Evolutionary conservation across 2,888 invertebrate genomes (phyloP), one percentile per base, ranked within the genome.

Genomic region (Epistrophella euchroma): DNA sequence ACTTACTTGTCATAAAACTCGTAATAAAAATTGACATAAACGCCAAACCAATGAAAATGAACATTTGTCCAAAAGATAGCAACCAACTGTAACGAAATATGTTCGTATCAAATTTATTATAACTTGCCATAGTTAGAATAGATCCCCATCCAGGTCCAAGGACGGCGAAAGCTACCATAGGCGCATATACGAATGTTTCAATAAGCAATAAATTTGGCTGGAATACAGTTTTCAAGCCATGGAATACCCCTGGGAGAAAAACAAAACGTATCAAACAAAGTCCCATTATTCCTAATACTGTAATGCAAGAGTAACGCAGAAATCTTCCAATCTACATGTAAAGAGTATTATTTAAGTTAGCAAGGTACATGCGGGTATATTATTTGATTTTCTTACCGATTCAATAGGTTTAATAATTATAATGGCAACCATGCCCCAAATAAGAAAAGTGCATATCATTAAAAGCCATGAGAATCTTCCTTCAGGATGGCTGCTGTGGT

Each of bases 71-170:
- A 6, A 90, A 62, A 3, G 89, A 89, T 68, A 91, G 89, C 0
- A 91, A 40, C 91, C 91, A 91, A 66, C 91, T 90, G 22, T 89
- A 89, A 6, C 75, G 88, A 91, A 95, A 93, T 88, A 95, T 95
- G 88, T 95, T 95, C 88, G 96, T 96, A 89, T 94, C 93, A 90
- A 96, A 96, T 83, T 94, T 93, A 90, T 88, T 88, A 35, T 62
- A 88, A 22, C 88, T 88, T 4, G 88, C 86, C 82, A 88, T 81
- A 4, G 82, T 86, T 0, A 88, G 50, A 11, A 87, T 37, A 0
- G 79, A 58, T 4, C 88, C 88, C 79, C 82, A 88, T n/a, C 88
- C 88, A 35, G 82, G 72, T 10, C 88, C 86, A n/a, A 88, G 58
- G 10, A 68, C 68, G 0, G 68, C 35, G 2, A 80, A 52, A 7